Percentiles rank a stretch among this genome's conserved stretches.
These are phyloP conservation scores for Lucifuga dentata DNA, from an alignment of 2,113 vertebrate genomes.

Conservation along the genomic window DNA sequence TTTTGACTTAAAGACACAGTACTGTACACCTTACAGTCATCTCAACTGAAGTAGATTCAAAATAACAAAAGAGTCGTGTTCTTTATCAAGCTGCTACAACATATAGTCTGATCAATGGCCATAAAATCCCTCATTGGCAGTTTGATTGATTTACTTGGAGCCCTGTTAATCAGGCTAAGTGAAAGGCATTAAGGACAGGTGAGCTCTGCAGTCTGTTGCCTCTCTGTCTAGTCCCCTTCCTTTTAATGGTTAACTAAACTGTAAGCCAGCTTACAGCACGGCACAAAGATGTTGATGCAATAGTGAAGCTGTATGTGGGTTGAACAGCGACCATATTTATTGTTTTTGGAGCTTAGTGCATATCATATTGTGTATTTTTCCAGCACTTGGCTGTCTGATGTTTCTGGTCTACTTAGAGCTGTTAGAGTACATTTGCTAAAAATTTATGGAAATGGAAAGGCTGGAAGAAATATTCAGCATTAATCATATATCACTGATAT, in stretches of 20 bases:
- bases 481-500: too few relatives aligned
- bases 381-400: slow-evolving; percentile 6
- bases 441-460: too few relatives aligned
- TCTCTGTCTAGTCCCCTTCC: background rate
- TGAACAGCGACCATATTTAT: slow-evolving; percentile 60
- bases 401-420: background rate
- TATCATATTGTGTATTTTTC: background rate
- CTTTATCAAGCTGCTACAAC: slow-evolving; percentile 32
- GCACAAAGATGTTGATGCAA: slow-evolving; percentile 39
- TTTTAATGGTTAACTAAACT: slow-evolving; percentile 66
- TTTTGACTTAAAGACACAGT: slow-evolving; percentile 14
- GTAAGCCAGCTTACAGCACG: slow-evolving; percentile 15
- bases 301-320: slow-evolving; percentile 33
- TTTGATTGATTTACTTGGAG: slow-evolving; percentile 57
- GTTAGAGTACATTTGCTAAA: too few relatives aligned
- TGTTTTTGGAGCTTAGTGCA: slow-evolving; percentile 29
- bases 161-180: slow-evolving; percentile 73
- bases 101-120: slow-evolving; percentile 53
- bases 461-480: background rate
- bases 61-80: background rate
- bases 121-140: slow-evolving; percentile 67
- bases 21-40: slow-evolving; percentile 1
- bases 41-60: slow-evolving; percentile 7
- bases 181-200: slow-evolving; percentile 53
- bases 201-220: slow-evolving; percentile 3